Evolutionary conservation across 2,797 vertebrate genomes (phyloP).

Genomic region (Percopsis omiscomaycus): DNA sequence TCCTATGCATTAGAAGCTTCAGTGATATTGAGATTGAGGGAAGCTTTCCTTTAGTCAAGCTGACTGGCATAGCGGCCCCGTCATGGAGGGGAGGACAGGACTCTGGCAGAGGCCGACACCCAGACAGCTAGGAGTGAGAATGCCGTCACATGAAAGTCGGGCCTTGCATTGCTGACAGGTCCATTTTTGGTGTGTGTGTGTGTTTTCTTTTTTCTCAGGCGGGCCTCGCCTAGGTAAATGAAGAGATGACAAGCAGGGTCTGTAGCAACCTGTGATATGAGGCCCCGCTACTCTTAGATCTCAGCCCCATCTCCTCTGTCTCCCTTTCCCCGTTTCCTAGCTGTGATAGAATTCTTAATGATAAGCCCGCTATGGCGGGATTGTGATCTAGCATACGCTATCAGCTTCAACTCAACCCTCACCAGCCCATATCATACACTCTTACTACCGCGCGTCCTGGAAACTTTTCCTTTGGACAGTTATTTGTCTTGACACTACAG

Average conservation of each 20-base stretch:
- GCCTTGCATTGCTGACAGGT: constrained; percentile 49
- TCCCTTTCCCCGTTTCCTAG: constrained; percentile 36
- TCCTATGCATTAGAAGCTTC: constrained; percentile 12
- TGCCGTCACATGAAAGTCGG: constrained; percentile 57
- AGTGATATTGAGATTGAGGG: constrained; percentile 17
- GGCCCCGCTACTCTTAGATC: constrained; percentile 57
- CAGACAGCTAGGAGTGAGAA: constrained; percentile 31
- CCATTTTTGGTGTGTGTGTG: constrained; percentile 21
- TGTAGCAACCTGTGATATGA: constrained; percentile 57
- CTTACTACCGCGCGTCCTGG: constrained; percentile 34
- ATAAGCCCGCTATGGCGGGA: constrained; percentile 55
- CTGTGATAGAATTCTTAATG: constrained; percentile 69
- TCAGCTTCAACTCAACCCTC: constrained; percentile 38
- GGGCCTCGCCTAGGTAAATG: constrained; percentile 59
- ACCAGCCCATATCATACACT: constrained; percentile 30
- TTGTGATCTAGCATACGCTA: constrained; percentile 43
- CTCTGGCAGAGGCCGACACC: constrained; percentile 20
- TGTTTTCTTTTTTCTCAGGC: constrained; percentile 43
- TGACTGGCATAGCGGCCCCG: constrained; percentile 31
- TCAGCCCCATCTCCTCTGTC: constrained; percentile 40
- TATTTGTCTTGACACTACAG: constrained; percentile 56
- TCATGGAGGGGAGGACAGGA: constrained; percentile 24
- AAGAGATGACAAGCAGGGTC: constrained; percentile 62
- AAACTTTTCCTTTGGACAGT: constrained; percentile 55
- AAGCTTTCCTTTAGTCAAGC: constrained; percentile 34